A percentile compares a stretch with the other conserved stretches of the same genome.
phyloP scores from a whole-genome alignment of 2,888 invertebrate genomes.

The Trissolcus japonicus region DNA sequence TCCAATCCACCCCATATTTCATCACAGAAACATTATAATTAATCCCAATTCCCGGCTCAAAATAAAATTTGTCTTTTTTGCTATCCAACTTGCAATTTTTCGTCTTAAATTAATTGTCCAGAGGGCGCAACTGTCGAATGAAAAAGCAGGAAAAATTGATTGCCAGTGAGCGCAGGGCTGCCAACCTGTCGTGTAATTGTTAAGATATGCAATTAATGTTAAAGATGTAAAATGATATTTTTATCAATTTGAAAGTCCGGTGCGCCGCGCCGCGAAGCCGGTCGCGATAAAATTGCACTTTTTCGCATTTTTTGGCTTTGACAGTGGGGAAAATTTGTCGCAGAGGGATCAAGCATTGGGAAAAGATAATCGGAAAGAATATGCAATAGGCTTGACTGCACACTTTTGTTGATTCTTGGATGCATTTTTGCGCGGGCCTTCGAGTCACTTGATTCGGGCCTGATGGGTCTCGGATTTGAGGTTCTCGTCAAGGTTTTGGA shows the following conservation, averaged over 20 bases:
- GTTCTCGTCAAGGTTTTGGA: too few species aligned
- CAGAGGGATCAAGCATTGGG: too few species aligned
- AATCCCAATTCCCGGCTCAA: too few species aligned
- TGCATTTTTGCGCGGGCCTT: neutral
- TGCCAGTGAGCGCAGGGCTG: conserved; percentile 30
- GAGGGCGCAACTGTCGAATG: neutral
- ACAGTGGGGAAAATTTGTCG: neutral
- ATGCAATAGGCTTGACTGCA: neutral
- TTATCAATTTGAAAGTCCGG: conserved; percentile 52
- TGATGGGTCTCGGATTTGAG: neutral
- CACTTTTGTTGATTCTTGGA: neutral
- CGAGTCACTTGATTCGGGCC: neutral
- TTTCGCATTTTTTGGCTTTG: conserved; percentile 3
- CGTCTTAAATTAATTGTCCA: conserved; percentile 6
- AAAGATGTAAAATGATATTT: conserved; percentile 55
- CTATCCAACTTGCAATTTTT: neutral
- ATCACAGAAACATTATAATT: too few species aligned
- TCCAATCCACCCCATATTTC: too few species aligned
- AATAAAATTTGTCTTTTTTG: neutral
- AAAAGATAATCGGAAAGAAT: neutral
- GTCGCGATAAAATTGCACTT: conserved; percentile 7
- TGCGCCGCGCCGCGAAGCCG: conserved; percentile 1
- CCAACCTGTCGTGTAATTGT: conserved; percentile 51
- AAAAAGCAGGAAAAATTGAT: conserved; percentile 48
- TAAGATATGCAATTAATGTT: conserved; percentile 55